Evolutionary conservation across 2,113 vertebrate genomes (phyloP), one percentile per base, ranked within the genome.

Genomic region (Dicentrarchus labrax): DNA sequence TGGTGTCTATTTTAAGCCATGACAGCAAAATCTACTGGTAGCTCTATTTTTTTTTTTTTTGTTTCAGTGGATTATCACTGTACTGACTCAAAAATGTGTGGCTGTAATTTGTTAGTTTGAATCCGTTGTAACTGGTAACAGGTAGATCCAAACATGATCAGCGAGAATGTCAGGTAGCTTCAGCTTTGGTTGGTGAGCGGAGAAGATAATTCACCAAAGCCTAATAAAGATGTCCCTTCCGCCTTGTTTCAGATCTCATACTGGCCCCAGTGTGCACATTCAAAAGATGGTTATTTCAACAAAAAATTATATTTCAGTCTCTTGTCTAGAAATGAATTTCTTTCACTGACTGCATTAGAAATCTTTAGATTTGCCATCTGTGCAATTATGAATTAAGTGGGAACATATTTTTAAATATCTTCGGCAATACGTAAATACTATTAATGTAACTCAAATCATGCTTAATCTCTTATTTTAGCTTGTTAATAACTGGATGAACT

Each of bases 281-380:
- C 67, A 45, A 59, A 67, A 83, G 12, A 64, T 12, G 13, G 10
- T 71, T 56, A 64, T 76, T 57, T 77, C 9, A 72, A 73, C 22
- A 45, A 36, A 30, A 72, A 24, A 72, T 11, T 0, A 5, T 30
- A 30, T 50, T 24, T 60, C 8, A 17, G 9, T 67, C 8, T 41
- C 22, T 36, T 1, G 0, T 57, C 30, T n/a, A 45, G 8, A 39
- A 30, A 53, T 61, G 7, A 15, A 78, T 39, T 56, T 38, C 47
- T 11, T 15, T 71, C 13, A 54, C 17, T n/a, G 21, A 71, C 50
- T 21, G 21, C 70, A 64, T 76, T 56, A 38, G 17, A 54, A 65
- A 17, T 50, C 15, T 80, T 47, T 1, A 47, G 22, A 72, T 36
- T 66, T 57, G 6, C 38, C 8, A 64, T 57, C 5, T 47, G 19